Evolutionary conservation across 2,113 vertebrate species (phyloP).

Genomic region (Xerus inauris): DNA sequence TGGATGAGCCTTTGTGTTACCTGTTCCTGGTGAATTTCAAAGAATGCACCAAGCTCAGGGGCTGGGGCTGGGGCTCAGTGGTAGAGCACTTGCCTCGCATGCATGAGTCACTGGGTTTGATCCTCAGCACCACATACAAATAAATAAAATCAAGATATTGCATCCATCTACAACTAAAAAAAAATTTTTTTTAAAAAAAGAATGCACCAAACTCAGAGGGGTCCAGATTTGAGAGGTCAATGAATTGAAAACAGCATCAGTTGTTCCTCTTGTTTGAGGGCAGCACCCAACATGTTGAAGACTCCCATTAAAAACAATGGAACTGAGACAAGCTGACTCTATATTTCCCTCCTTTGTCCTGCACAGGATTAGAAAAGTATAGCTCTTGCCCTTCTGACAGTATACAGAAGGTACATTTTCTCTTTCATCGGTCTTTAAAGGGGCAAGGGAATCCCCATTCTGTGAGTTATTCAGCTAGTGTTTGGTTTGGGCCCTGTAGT

Average conservation of each 20-base stretch:
- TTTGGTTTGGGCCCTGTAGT: not conserved
- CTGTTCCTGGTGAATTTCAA: conserved; percentile 54
- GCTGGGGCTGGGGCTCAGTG: no score
- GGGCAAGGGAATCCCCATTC: not conserved
- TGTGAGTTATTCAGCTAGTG: conserved; percentile 7
- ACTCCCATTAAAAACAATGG: conserved; percentile 28
- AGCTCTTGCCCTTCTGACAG: conserved; percentile 29
- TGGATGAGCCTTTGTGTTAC: conserved; percentile 14
- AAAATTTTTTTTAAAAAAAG: no score
- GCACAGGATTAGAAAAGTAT: conserved; percentile 34
- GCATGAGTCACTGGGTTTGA: no score
- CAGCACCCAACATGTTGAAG: not conserved
- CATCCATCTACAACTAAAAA: no score
- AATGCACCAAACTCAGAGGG: conserved; percentile 9
- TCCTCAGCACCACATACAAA: no score
- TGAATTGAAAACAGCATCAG: conserved; percentile 43
- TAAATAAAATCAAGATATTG: no score
- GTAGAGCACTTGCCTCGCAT: no score
- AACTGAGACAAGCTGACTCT: conserved; percentile 1
- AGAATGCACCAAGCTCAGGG: conserved; percentile 33
- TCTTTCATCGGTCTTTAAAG: not conserved
- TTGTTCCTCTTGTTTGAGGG: conserved; percentile 1
- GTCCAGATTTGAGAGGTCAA: conserved; percentile 25
- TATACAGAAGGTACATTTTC: conserved; percentile 23
- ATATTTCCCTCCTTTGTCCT: conserved; percentile 30